Evolutionary conservation across 2,113 vertebrate species (phyloP).

Genomic region (Columbina picui): DNA sequence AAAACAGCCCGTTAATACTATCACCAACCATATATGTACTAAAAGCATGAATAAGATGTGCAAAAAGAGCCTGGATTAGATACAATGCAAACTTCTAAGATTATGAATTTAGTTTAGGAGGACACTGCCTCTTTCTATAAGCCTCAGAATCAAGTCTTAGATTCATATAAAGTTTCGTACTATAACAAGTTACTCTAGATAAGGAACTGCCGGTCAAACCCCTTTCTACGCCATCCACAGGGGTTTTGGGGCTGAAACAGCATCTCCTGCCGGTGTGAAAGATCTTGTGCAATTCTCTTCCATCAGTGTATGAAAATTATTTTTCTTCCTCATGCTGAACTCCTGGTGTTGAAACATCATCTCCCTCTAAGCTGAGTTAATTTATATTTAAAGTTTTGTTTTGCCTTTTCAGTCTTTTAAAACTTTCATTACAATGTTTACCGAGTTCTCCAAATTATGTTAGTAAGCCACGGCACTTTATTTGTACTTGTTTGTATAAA

Average conservation of each 20-base stretch:
- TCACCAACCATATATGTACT: neutral
- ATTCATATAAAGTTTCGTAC: neutral
- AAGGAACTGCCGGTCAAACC: neutral
- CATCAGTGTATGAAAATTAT: neutral
- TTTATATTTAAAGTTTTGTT: slow-evolving; percentile 7
- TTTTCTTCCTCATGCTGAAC: neutral
- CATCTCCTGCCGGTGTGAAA: neutral
- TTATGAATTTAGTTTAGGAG: neutral
- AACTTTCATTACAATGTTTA: neutral
- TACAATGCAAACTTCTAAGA: neutral
- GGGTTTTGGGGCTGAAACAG: neutral
- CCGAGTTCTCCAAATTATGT: neutral
- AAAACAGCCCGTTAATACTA: neutral
- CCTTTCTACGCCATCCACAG: neutral
- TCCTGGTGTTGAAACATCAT: neutral
- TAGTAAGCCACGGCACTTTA: neutral
- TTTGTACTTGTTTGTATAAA: neutral
- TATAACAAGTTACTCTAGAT: neutral
- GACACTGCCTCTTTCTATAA: neutral
- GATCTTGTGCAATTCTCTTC: neutral
- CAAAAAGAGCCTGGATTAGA: neutral
- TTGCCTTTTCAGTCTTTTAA: neutral
- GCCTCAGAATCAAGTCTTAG: neutral
- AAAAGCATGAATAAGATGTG: neutral
- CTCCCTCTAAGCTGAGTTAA: neutral